A percentile compares a stretch with the other conserved stretches of the same genome.
Conservation (phyloP, 2,888 invertebrate genomes). For the Ectemnius lituratus region DNA sequence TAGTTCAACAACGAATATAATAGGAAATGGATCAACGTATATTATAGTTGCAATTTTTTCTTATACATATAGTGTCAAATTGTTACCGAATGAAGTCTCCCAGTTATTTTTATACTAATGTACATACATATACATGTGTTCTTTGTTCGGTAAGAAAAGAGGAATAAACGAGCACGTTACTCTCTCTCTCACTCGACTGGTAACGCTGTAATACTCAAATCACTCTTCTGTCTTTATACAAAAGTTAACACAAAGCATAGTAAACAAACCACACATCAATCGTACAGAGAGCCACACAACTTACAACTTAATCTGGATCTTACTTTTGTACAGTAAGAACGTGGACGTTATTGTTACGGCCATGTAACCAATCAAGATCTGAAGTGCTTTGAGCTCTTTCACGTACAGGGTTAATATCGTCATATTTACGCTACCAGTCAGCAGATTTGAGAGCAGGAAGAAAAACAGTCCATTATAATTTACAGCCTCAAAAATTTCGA, state of each 20-base stretch:
- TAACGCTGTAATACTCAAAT: not conserved
- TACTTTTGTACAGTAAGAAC: constrained; percentile 63
- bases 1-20: constrained; percentile 33
- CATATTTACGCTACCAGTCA: constrained; percentile 92
- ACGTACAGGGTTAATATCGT: constrained; percentile 82
- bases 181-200: not conserved
- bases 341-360: constrained; percentile 61
- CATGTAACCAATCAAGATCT: constrained; percentile 69
- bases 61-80: constrained; percentile 25
- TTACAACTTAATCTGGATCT: constrained; percentile 67
- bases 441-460: constrained; percentile 90
- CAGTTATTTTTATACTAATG: constrained; percentile 60
- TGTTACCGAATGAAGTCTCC: constrained; percentile 53
- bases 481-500: constrained; percentile 84
- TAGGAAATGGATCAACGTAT: constrained; percentile 14
- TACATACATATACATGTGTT: constrained; percentile 44
- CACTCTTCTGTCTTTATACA: no score
- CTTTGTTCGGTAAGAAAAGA: constrained; percentile 36
- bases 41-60: constrained; percentile 14
- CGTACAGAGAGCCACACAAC: constrained; percentile 15
- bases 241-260: not conserved
- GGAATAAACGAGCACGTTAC: constrained; percentile 11
- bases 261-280: constrained; percentile 36
- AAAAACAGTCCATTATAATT: constrained; percentile 91
- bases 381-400: constrained; percentile 60